Conservation (phyloP, 2,797 vertebrate genomes). For the Mus caroli region DNA sequence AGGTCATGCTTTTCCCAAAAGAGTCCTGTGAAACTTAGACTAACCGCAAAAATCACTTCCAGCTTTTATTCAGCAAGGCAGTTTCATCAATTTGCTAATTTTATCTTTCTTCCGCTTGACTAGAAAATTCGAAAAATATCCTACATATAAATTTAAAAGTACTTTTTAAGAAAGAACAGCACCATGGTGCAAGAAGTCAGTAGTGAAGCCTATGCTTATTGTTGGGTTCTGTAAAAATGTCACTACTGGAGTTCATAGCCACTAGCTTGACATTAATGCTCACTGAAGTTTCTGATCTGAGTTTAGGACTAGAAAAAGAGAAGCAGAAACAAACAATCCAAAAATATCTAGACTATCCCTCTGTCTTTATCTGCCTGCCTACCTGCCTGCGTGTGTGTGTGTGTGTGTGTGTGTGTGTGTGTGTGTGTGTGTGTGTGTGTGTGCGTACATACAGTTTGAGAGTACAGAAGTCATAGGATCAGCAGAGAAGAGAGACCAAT, state of each 20-base stretch:
- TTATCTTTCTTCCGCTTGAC: constrained; percentile 24
- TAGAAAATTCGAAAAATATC: constrained; percentile 25
- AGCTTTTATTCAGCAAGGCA: not conserved
- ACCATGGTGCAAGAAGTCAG: not conserved
- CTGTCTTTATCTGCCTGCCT: not conserved
- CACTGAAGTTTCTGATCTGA: not conserved
- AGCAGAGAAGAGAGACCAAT: not conserved
- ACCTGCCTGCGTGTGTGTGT: not conserved
- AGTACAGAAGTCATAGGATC: not conserved
- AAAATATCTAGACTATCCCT: not conserved
- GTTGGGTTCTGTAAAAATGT: not conserved
- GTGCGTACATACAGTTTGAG: not conserved
- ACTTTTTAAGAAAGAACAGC: not conserved
- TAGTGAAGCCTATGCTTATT: not conserved
- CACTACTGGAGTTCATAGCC: not conserved
- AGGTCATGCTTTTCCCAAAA: constrained; percentile 68
- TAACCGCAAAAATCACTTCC: constrained; percentile 64
- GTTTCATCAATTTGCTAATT: constrained; percentile 19
- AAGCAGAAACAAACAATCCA: not conserved
- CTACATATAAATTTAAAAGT: constrained; percentile 1
- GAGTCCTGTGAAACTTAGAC: constrained; percentile 50
- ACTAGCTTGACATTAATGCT: not conserved
- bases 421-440: not conserved
- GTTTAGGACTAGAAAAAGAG: not conserved
- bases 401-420: too few species aligned